phyloP scores from a whole-genome alignment of 1,140 invertebrate genomes.

The Drosophila nigromelanica region DNA sequence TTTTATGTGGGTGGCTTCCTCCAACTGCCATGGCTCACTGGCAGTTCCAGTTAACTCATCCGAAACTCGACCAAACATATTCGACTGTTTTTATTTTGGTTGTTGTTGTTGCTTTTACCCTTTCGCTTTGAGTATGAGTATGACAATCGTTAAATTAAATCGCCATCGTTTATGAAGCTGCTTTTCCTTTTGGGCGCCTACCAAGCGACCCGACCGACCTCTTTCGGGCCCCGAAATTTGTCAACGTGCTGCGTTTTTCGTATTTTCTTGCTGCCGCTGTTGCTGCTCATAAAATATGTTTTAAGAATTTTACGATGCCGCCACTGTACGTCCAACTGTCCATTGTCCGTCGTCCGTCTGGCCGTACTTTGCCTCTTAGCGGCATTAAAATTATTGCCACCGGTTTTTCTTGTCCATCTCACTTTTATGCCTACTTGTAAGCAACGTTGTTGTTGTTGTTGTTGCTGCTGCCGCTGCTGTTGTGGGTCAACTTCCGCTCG shows the following conservation, averaged over 20 bases:
- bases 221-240: constrained; percentile 74
- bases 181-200: constrained; percentile 80
- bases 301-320: constrained; percentile 81
- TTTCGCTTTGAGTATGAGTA: constrained; percentile 46
- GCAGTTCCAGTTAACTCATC: constrained; percentile 68
- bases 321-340: too few relatives aligned
- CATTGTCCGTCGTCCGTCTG: background rate
- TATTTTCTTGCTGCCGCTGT: constrained; percentile 45
- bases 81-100: constrained; percentile 20
- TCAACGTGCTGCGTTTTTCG: constrained; percentile 74
- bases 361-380: constrained; percentile 48
- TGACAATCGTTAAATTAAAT: constrained; percentile 81
- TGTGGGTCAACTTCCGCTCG: constrained; percentile 63
- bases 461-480: constrained; percentile 7
- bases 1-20: constrained; percentile 79
- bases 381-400: constrained; percentile 76
- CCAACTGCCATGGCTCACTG: constrained; percentile 30
- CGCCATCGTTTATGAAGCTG: constrained; percentile 77
- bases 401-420: constrained; percentile 67
- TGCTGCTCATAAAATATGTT: constrained; percentile 78
- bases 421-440: constrained; percentile 71
- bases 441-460: constrained; percentile 32
- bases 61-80: constrained; percentile 36
- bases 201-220: constrained; percentile 54
- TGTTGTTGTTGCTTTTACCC: constrained; percentile 17